Evolutionary conservation across 2,888 invertebrate species (phyloP).

Genomic region (Nineta flava): DNA sequence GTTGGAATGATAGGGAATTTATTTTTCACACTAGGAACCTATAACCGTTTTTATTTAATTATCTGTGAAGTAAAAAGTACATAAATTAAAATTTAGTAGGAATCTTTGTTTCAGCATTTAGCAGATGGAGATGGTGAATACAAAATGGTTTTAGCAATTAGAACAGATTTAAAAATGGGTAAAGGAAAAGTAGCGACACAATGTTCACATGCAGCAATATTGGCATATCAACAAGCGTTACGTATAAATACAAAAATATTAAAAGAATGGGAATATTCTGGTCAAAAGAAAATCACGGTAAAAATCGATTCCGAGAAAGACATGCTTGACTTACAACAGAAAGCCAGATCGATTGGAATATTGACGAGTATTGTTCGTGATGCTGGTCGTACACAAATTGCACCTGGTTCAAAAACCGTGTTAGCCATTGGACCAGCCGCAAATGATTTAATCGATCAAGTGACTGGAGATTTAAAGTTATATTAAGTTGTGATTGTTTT

Average conservation of each 20-base stretch:
- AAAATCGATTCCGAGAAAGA: slow-evolving; percentile 63
- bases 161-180: slow-evolving; percentile 86
- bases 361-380: slow-evolving; percentile 65
- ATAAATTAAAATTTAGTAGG: too few species aligned
- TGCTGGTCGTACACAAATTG: slow-evolving; percentile 88
- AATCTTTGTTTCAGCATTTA: slow-evolving; percentile 8
- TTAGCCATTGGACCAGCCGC: slow-evolving; percentile 87
- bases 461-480: slow-evolving; percentile 78
- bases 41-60: too few species aligned
- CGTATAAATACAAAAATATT: slow-evolving; percentile 43
- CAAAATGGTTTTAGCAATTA: slow-evolving; percentile 73
- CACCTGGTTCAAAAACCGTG: slow-evolving; percentile 76
- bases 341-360: slow-evolving; percentile 54
- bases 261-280: slow-evolving; percentile 32
- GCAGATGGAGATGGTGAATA: slow-evolving; percentile 35
- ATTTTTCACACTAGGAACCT: too few species aligned
- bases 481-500: slow-evolving; percentile 29
- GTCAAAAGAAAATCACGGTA: slow-evolving; percentile 79
- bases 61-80: too few species aligned
- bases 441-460: slow-evolving; percentile 53
- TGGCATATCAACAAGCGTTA: slow-evolving; percentile 59
- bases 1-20: too few species aligned
- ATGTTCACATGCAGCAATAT: slow-evolving; percentile 87
- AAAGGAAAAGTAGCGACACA: slow-evolving; percentile 92
- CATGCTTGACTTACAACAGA: slow-evolving; percentile 47